These are phyloP conservation scores for Cyprinodon variegatus DNA, from an alignment of 2,113 vertebrate genomes.

Conservation along the genomic window DNA sequence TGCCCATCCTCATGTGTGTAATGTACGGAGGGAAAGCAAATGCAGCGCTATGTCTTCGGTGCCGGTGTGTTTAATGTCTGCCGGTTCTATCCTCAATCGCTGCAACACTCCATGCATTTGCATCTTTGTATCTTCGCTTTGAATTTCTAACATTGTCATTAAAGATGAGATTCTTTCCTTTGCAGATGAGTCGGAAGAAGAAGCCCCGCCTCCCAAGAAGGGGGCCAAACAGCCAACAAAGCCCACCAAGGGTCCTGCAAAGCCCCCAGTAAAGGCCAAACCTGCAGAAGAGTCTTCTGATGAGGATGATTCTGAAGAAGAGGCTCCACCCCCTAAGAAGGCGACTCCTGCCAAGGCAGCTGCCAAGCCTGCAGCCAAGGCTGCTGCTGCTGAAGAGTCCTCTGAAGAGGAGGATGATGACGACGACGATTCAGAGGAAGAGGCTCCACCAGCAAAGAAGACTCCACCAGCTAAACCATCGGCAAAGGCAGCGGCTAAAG, in stretches of 20 bases:
- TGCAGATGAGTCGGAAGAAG: constrained; percentile 80
- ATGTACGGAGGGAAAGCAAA: constrained; percentile 73
- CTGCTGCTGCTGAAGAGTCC: constrained; percentile 61
- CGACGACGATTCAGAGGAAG: constrained; percentile 78
- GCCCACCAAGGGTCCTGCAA: constrained; percentile 36
- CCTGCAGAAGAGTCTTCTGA: constrained; percentile 73
- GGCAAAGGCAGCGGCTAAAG: constrained; percentile 57
- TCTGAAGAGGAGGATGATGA: constrained; percentile 75
- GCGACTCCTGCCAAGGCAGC: constrained; percentile 68
- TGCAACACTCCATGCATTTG: constrained; percentile 40
- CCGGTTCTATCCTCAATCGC: constrained; percentile 78
- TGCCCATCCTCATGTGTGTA: constrained; percentile 63
- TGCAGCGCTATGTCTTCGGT: constrained; percentile 79
- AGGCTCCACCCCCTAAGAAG: constrained; percentile 71
- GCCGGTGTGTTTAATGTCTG: constrained; percentile 60
- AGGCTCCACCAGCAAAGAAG: constrained; percentile 71
- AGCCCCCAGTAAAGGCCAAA: constrained; percentile 51
- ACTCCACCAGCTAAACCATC: constrained; percentile 68
- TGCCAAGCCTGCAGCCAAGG: constrained; percentile 44
- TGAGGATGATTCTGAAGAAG: constrained; percentile 79
- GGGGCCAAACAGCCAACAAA: constrained; percentile 68
- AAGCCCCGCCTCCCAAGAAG: constrained; percentile 77
- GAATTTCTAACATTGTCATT: fast-evolving
- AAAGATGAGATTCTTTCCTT: neutral
- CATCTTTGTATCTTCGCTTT: neutral